Conservation (phyloP, 2,113 vertebrate species). For the Sporophila hypoxantha region DNA sequence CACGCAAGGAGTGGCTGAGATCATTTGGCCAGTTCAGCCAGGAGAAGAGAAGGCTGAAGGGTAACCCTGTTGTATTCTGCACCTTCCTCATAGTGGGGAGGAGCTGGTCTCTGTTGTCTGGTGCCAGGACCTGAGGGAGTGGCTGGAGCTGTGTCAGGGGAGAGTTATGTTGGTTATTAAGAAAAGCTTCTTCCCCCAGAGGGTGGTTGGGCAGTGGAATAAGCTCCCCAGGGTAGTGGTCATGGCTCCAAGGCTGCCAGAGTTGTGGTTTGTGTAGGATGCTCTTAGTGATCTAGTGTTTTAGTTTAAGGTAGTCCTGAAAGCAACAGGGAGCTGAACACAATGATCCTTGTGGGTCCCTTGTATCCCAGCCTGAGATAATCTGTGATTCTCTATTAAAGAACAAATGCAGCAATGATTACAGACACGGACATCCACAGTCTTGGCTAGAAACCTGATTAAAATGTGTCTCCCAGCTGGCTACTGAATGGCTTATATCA, state of each 20-base stretch:
- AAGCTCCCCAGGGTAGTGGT: not conserved
- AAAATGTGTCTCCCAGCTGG: not conserved
- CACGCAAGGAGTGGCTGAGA: not conserved
- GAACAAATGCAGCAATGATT: not conserved
- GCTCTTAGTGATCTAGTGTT: not conserved
- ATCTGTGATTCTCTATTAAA: not conserved
- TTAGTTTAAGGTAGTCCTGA: not conserved
- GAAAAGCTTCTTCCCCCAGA: not conserved
- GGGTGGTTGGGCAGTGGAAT: not conserved
- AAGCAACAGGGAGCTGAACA: not conserved
- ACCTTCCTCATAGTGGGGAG: not conserved
- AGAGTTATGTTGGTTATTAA: not conserved
- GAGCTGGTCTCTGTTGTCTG: not conserved
- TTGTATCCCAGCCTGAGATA: not conserved
- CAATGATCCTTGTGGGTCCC: not conserved
- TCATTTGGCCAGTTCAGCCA: not conserved
- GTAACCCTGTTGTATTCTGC: fast-evolving
- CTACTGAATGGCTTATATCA: not conserved
- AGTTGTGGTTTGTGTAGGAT: not conserved
- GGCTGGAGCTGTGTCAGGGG: not conserved
- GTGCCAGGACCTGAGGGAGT: not conserved
- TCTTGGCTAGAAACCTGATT: not conserved
- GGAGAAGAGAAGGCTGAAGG: not conserved
- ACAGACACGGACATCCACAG: not conserved
- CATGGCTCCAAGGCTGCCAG: not conserved